Conservation (phyloP, 2,113 vertebrate species). For the Mellivora capensis region DNA sequence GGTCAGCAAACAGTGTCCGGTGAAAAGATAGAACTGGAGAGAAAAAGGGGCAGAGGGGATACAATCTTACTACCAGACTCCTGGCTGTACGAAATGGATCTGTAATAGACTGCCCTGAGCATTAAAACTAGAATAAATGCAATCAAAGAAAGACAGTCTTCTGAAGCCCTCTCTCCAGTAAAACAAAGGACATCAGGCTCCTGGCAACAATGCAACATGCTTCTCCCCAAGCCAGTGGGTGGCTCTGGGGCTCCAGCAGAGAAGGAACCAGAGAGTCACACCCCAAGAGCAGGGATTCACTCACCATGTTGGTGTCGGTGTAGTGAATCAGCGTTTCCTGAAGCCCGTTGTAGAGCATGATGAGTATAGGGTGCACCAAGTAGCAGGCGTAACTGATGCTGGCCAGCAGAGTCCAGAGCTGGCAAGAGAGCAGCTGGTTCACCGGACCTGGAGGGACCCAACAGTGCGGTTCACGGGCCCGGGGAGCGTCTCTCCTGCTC, state of each 20-base stretch:
- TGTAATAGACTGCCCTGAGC: not conserved
- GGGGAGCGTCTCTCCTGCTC: fast-evolving
- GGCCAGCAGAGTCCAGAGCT: conserved; percentile 84
- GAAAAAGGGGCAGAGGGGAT: not conserved
- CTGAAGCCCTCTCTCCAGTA: not conserved
- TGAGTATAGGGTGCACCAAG: conserved; percentile 85
- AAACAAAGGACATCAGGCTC: not conserved
- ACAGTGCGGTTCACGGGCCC: fast-evolving
- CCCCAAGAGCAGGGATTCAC: not conserved
- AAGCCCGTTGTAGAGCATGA: conserved; percentile 85
- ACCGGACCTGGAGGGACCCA: conserved; percentile 79
- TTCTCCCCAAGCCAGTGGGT: not conserved
- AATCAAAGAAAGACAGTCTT: not conserved
- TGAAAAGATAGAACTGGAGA: conserved; percentile 87
- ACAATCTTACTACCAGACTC: not conserved
- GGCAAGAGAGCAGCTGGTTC: conserved; percentile 80
- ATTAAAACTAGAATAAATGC: not conserved
- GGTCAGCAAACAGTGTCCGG: conserved; percentile 84
- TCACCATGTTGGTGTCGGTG: conserved; percentile 87
- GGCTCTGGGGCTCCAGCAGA: not conserved
- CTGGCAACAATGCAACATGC: not conserved
- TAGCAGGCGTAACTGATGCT: conserved; percentile 90
- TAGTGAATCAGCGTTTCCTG: conserved; percentile 89
- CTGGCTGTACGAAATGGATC: not conserved
- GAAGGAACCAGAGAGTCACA: fast-evolving